phyloP scores from a whole-genome alignment of 2,797 vertebrate species.

The Macroramphosus scolopax region DNA sequence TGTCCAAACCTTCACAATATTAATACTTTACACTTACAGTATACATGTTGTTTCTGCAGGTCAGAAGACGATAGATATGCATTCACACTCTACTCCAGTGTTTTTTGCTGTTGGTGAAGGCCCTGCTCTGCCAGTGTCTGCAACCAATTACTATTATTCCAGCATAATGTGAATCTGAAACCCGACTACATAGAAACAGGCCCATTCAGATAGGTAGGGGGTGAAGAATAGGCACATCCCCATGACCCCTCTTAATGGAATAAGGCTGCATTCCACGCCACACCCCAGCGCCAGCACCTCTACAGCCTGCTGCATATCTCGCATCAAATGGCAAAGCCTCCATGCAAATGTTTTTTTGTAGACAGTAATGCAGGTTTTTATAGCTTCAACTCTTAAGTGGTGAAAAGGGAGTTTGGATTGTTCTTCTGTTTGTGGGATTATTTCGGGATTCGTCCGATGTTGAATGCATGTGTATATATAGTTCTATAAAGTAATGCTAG shows the following conservation, averaged over 20 bases:
- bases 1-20: no score
- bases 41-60: conserved; percentile 67
- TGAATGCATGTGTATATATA: conserved; percentile 91
- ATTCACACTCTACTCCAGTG: conserved; percentile 89
- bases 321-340: conserved; percentile 77
- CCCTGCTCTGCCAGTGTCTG: conserved; percentile 83
- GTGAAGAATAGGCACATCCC: conserved; percentile 66
- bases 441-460: conserved; percentile 83
- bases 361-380: conserved; percentile 93
- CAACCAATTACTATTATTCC: conserved; percentile 86
- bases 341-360: conserved; percentile 79
- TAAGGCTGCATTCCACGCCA: conserved; percentile 75
- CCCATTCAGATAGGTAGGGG: conserved; percentile 52
- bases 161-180: conserved; percentile 81
- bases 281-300: conserved; percentile 69
- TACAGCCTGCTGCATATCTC: conserved; percentile 87
- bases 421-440: conserved; percentile 26
- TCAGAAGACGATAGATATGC: conserved; percentile 91
- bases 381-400: conserved; percentile 87
- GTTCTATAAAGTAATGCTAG: conserved; percentile 85
- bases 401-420: conserved; percentile 86
- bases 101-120: conserved; percentile 89
- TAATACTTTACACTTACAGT: background rate
- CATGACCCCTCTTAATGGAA: conserved; percentile 77
- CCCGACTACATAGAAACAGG: conserved; percentile 62